Base-by-base conservation (phyloP, 1,140 invertebrate species). In the Trichomalopsis sarcophagae region DNA sequence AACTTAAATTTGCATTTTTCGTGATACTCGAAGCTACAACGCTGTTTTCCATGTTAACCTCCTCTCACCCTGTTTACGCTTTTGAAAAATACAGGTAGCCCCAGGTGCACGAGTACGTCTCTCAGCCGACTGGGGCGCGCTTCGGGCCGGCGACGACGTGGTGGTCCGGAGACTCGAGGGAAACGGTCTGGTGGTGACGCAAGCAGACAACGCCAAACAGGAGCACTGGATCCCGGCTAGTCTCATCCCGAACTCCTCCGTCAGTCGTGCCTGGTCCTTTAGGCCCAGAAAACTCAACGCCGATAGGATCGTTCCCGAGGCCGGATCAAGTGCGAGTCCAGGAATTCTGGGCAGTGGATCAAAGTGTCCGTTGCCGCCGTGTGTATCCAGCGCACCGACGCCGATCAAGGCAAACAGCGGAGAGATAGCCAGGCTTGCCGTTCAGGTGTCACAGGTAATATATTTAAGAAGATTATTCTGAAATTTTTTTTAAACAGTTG, bases 161-260 rank as follows among this genome's bases (percentile, higher is more conserved):
- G 91, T 93, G 2, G 91, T 94, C 5, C 91, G 92, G 1, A 91
- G 92, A 62, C 89, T 94, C 21, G 94, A 94, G 71, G 87, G 91
- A 83, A 89, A 93, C 86, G 92, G 94, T 85, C 75, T 94, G 87
- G 90, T 92, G 82, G 88, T 94, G 85, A 89, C 90, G 50, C 89
- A 90, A 0, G 88, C 91, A n/a, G 91, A 92, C 75, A 88, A 89
- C 27, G 87, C 89, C 17, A 91, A 90, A 73, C 93, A 94, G 84
- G 94, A 95, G 88, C 94, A 95, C 0, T 96, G 95, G 95, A 93
- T 96, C 69, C 96, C 96, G 2, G 92, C 94, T 36, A 94, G 95
- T 88, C 94, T 96, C 6, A 93, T 96, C 84, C 93, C 94, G 4
- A 94, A 93, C 89, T 94, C 91, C 82, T 91, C 91, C 74, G 89